A percentile compares a stretch with the other conserved stretches of the same genome.
phyloP scores from a whole-genome alignment of 2,113 vertebrate genomes.

The Malaclemys terrapin region DNA sequence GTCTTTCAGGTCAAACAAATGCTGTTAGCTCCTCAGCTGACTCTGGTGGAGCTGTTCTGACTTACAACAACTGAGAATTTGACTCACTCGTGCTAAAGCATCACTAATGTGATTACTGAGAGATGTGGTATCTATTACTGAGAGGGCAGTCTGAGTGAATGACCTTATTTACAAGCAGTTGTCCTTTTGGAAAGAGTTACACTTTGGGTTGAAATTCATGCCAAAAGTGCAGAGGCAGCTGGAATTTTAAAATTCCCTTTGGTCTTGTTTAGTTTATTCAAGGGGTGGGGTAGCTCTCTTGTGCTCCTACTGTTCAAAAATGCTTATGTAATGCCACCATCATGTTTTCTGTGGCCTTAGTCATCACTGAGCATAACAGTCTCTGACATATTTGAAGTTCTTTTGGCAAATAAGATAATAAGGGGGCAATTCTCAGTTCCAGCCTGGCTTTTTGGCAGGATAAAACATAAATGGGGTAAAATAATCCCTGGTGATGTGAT shows the following conservation, averaged over 20 bases:
- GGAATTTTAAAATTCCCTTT: not conserved
- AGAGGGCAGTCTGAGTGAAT: not conserved
- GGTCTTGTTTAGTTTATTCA: too few species aligned
- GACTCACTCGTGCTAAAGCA: not conserved
- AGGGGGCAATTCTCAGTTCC: not conserved
- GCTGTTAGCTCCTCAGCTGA: not conserved
- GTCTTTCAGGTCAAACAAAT: not conserved
- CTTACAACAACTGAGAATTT: not conserved
- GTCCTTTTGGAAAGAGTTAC: not conserved
- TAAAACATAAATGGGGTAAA: not conserved
- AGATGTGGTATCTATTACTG: not conserved
- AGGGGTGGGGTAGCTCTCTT: not conserved
- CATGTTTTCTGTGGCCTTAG: not conserved
- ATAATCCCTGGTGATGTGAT: not conserved
- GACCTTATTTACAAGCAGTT: not conserved
- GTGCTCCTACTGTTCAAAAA: not conserved
- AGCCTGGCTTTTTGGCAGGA: not conserved
- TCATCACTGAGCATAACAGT: not conserved
- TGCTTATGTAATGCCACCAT: not conserved
- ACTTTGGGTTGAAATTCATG: not conserved
- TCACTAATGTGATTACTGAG: not conserved
- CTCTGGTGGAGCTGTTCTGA: not conserved
- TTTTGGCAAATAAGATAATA: not conserved
- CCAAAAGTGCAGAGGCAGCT: not conserved
- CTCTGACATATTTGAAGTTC: not conserved